phyloP scores from a whole-genome alignment of 2,113 vertebrate species.

The Glaucomys volans region DNA sequence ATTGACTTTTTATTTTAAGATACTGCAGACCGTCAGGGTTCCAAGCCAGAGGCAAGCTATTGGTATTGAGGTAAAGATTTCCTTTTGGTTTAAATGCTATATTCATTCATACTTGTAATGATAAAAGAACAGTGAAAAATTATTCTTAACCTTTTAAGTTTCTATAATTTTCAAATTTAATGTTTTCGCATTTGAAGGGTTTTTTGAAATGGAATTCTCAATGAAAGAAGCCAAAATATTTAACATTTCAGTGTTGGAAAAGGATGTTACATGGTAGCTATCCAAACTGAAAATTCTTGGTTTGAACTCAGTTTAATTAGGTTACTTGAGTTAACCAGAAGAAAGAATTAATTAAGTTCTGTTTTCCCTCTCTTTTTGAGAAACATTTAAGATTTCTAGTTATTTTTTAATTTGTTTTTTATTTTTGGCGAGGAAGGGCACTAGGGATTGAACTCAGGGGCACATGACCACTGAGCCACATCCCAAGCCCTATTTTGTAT shows the following conservation, averaged over 20 bases:
- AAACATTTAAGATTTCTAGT: slow-evolving; percentile 23
- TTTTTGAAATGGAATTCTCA: slow-evolving; percentile 37
- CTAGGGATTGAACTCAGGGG: no score
- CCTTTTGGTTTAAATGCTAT: slow-evolving; percentile 22
- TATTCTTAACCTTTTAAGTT: background rate
- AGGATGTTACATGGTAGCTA: background rate
- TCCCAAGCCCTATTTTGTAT: no score
- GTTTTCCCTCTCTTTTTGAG: background rate
- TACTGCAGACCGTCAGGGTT: slow-evolving; percentile 94
- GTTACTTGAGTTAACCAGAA: slow-evolving; percentile 16
- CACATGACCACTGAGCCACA: no score
- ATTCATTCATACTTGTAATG: background rate
- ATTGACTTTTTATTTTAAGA: slow-evolving; percentile 86
- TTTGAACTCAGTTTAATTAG: slow-evolving; percentile 12
- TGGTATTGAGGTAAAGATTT: slow-evolving; percentile 94
- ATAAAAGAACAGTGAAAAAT: slow-evolving; percentile 9
- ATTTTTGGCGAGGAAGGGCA: no score
- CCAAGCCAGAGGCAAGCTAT: slow-evolving; percentile 95
- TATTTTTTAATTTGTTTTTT: background rate
- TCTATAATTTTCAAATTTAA: slow-evolving; percentile 52
- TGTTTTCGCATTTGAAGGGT: slow-evolving; percentile 37
- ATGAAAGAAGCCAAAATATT: slow-evolving; percentile 29
- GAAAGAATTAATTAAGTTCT: background rate
- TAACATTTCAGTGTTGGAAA: slow-evolving; percentile 23
- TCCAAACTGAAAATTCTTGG: background rate